Percentiles rank a stretch among this genome's conserved stretches.
Evolutionary conservation across 2,797 vertebrate genomes (phyloP).

Genomic region (Tenualosa ilisha): DNA sequence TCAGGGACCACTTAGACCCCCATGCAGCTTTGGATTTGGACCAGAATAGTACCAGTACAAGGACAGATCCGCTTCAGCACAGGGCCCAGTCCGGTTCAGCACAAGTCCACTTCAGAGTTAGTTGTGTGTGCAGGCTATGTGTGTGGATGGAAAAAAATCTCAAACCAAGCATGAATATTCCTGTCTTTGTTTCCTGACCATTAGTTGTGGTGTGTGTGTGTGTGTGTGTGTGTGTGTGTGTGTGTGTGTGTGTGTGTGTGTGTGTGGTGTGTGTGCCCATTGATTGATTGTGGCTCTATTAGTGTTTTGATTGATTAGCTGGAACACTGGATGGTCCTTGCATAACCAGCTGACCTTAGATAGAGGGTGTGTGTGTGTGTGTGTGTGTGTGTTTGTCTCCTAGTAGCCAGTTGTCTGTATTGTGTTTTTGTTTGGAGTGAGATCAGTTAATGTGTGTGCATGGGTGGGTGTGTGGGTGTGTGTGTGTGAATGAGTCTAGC

Average conservation of each 20-base stretch:
- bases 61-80: slow-evolving; percentile 20
- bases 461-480: not conserved
- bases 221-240: not conserved
- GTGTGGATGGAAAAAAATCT: not conserved
- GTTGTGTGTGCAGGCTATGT: not conserved
- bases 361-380: not conserved
- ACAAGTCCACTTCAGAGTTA: not conserved
- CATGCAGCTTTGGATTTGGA: too few species aligned
- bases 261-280: not conserved
- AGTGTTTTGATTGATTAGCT: not conserved
- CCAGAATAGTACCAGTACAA: not conserved
- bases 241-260: not conserved
- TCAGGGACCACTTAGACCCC: too few species aligned
- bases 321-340: not conserved
- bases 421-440: not conserved
- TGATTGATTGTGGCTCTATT: not conserved
- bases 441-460: not conserved
- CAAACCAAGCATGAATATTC: not conserved
- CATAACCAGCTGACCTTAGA: not conserved
- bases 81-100: not conserved
- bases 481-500: not conserved
- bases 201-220: not conserved
- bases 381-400: not conserved
- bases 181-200: not conserved
- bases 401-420: not conserved